These are phyloP conservation scores for Halcyon smyrnensis DNA, from an alignment of 2,797 vertebrate species.

Conservation along the genomic window DNA sequence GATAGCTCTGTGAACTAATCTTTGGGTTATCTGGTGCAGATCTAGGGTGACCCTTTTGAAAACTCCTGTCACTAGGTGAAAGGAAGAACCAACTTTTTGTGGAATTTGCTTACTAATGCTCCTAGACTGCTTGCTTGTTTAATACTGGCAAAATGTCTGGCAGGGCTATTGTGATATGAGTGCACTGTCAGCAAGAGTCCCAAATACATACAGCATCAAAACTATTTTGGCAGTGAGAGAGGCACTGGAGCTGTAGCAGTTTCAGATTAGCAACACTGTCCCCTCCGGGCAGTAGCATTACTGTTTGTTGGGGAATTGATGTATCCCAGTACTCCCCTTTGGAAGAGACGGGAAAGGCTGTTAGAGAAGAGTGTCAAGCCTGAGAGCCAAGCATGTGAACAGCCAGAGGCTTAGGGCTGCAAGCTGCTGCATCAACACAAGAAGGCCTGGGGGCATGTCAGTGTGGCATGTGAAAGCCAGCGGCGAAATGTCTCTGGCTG, in stretches of 20 bases:
- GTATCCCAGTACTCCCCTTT: background rate
- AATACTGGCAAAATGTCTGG: background rate
- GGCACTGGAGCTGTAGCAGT: background rate
- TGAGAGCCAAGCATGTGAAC: background rate
- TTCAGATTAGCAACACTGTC: background rate
- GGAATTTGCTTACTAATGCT: background rate
- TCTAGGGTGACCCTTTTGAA: background rate
- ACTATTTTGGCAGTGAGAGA: background rate
- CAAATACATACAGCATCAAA: background rate
- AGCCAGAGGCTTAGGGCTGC: background rate
- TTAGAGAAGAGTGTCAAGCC: background rate
- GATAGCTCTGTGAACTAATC: background rate
- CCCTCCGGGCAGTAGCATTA: background rate
- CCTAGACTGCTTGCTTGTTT: background rate
- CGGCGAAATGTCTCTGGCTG: background rate
- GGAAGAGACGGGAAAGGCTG: background rate
- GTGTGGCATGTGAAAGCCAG: accelerated
- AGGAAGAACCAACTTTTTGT: background rate
- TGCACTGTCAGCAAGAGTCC: background rate
- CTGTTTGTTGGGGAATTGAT: background rate
- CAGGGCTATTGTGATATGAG: background rate
- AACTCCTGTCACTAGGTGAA: background rate
- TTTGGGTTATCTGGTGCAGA: background rate
- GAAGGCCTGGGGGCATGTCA: background rate
- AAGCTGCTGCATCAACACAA: accelerated